Percentiles rank a stretch among this genome's conserved stretches.
Conservation (phyloP, 2,888 invertebrate genomes). For the Philonicus albiceps region DNA sequence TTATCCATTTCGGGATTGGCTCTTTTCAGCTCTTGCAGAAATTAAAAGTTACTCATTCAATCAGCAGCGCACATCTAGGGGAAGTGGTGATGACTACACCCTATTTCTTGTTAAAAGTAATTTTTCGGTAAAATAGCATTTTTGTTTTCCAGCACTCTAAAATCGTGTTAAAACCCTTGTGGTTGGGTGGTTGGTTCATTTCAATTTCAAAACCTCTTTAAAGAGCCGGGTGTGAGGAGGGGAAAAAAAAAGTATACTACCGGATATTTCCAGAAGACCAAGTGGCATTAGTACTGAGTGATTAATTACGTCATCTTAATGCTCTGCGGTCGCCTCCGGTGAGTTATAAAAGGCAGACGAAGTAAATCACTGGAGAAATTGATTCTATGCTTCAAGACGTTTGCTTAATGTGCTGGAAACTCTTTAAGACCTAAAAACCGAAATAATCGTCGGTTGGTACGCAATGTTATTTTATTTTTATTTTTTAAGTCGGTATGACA, state of each 20-base stretch:
- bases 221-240: too few relatives aligned
- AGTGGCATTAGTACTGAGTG: background rate
- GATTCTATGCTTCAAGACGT: background rate
- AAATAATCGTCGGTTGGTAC: background rate
- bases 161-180: background rate
- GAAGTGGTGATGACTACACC: background rate
- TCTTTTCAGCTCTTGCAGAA: background rate
- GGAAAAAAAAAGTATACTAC: background rate
- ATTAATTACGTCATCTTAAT: background rate
- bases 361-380: background rate
- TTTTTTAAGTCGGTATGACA: background rate
- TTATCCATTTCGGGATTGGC: background rate
- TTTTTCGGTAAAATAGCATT: background rate
- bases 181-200: background rate
- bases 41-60: background rate
- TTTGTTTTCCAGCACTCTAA: background rate
- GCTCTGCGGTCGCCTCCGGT: background rate
- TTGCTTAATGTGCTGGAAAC: background rate
- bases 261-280: background rate
- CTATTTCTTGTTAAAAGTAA: background rate
- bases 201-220: background rate
- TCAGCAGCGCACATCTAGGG: background rate
- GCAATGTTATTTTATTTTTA: background rate
- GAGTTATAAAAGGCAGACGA: background rate
- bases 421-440: background rate